A percentile compares a stretch with the other conserved stretches of the same genome.
Evolutionary conservation across 2,113 vertebrate genomes (phyloP).

Genomic region (Oncorhynchus keta): DNA sequence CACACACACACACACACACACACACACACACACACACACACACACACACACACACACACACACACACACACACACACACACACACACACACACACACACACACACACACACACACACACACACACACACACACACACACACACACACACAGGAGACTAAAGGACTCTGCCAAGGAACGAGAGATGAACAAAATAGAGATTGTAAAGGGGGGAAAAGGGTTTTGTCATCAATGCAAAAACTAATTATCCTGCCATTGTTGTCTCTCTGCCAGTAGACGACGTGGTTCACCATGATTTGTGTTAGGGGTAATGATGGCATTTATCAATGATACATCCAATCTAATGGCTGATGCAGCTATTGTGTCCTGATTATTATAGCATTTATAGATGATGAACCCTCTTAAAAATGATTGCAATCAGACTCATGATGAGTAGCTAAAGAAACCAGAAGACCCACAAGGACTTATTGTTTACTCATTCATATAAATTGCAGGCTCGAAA

Average conservation of each 20-base stretch:
- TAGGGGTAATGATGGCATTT: not conserved
- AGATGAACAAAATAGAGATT: not conserved
- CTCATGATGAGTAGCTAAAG: conserved; percentile 15
- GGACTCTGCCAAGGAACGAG: not conserved
- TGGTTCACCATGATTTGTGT: conserved; percentile 18
- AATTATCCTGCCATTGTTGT: conserved; percentile 23
- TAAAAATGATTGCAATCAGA: conserved; percentile 18
- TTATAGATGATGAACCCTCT: conserved; percentile 15
- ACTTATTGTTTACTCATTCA: not conserved
- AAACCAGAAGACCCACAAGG: not conserved
- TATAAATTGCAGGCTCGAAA: not conserved
- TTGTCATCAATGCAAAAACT: not conserved
- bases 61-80: not conserved
- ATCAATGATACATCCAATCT: conserved; percentile 28
- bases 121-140: too few relatives aligned
- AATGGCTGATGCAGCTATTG: conserved; percentile 35
- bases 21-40: not conserved
- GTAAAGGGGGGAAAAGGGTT: not conserved
- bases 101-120: too few relatives aligned
- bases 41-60: not conserved
- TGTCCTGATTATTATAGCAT: conserved; percentile 33
- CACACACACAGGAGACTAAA: not conserved
- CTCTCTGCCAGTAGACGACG: not conserved
- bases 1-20: not conserved
- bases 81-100: not conserved